A percentile compares a stretch with the other conserved stretches of the same genome.
Evolutionary conservation across 2,113 vertebrate species (phyloP).

Genomic region (Eublepharis macularius): DNA sequence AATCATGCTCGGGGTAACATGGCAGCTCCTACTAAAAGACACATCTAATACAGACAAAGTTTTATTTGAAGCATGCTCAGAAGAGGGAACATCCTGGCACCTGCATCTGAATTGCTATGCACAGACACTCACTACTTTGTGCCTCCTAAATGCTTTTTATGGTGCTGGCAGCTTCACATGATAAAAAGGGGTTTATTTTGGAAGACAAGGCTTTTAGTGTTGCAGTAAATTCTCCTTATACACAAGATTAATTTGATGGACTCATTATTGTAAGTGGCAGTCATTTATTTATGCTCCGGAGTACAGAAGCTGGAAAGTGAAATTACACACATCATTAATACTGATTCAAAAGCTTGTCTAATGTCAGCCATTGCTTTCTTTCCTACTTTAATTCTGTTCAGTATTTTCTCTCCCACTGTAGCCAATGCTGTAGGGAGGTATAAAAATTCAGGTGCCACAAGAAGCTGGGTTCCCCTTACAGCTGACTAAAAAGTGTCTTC

Average conservation of each 20-base stretch:
- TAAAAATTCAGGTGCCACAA: neutral
- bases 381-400: neutral
- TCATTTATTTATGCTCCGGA: conserved; percentile 23
- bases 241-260: conserved; percentile 1
- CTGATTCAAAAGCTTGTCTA: conserved; percentile 12
- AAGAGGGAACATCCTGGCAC: conserved; percentile 16
- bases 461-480: neutral
- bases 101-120: conserved; percentile 19
- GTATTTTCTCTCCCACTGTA: neutral
- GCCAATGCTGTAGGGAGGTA: neutral
- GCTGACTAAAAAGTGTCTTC: neutral
- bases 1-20: neutral
- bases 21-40: conserved; percentile 17
- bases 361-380: neutral
- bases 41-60: neutral
- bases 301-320: neutral
- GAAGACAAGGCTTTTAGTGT: conserved; percentile 11
- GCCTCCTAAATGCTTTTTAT: neutral
- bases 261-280: conserved; percentile 18
- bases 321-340: conserved; percentile 25
- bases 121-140: conserved; percentile 24
- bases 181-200: conserved; percentile 8
- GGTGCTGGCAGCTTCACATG: neutral
- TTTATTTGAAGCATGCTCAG: neutral
- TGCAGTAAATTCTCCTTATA: neutral